Conservation (phyloP, 2,113 vertebrate species). For the Alligator sinensis region DNA sequence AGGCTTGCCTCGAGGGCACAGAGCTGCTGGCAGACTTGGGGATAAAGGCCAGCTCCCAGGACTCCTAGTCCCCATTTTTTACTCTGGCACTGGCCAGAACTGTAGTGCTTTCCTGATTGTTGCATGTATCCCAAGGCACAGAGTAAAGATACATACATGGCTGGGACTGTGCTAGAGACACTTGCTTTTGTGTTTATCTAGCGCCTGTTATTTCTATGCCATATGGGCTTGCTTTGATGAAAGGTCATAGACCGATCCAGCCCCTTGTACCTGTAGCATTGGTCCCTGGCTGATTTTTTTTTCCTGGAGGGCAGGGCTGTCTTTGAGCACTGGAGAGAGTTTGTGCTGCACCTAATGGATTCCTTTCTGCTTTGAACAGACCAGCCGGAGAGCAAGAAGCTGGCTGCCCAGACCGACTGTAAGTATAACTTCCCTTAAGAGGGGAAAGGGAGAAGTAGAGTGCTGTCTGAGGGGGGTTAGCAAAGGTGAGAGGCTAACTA, state of each 20-base stretch:
- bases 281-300: not conserved
- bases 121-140: not conserved
- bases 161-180: not conserved
- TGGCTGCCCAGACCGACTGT: slow-evolving; percentile 91
- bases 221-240: no score
- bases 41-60: not conserved
- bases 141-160: not conserved
- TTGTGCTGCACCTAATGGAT: not conserved
- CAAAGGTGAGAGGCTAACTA: no score
- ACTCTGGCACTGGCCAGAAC: not conserved
- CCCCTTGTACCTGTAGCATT: not conserved
- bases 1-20: not conserved
- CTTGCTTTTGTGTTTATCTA: not conserved
- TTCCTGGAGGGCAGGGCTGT: not conserved
- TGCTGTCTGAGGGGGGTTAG: no score
- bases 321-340: not conserved
- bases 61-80: not conserved
- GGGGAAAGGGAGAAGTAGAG: no score
- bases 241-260: no score
- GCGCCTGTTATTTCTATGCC: no score
- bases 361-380: slow-evolving; percentile 77
- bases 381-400: slow-evolving; percentile 92
- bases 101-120: not conserved
- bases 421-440: slow-evolving; percentile 67
- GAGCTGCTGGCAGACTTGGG: not conserved